Conservation (phyloP, 1,140 invertebrate genomes). For the Lepidostoma basale region DNA sequence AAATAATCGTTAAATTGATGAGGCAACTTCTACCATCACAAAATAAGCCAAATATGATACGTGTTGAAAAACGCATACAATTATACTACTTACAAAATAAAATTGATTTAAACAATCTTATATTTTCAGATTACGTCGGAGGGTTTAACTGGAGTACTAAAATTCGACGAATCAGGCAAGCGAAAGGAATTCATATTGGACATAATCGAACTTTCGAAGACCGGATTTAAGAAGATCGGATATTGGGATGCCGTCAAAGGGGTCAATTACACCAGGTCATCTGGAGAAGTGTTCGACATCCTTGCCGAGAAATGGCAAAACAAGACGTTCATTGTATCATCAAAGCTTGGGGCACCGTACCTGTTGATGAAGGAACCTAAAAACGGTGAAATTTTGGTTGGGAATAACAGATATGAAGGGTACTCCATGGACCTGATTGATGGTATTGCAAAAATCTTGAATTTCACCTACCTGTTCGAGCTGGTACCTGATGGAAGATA, state of each 20-base stretch:
- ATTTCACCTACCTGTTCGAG: constrained; percentile 79
- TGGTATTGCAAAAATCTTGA: constrained; percentile 71
- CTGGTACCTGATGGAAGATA: constrained; percentile 74
- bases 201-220: constrained; percentile 73
- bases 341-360: constrained; percentile 80
- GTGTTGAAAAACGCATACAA: no score
- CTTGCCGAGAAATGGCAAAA: constrained; percentile 62
- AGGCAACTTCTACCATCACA: no score
- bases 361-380: constrained; percentile 64
- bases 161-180: constrained; percentile 74
- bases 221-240: constrained; percentile 66
- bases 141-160: constrained; percentile 79
- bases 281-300: constrained; percentile 56
- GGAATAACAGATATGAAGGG: constrained; percentile 56
- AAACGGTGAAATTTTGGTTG: constrained; percentile 60
- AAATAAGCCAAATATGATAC: no score
- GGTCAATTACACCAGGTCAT: constrained; percentile 55
- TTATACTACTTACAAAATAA: no score
- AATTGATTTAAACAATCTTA: no score
- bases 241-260: constrained; percentile 66
- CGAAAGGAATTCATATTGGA: constrained; percentile 75
- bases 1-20: no score
- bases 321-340: constrained; percentile 64
- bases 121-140: constrained; percentile 65
- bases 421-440: constrained; percentile 83